These are phyloP conservation scores for Thryonomys swinderianus DNA, from an alignment of 2,113 vertebrate species.

Conservation along the genomic window DNA sequence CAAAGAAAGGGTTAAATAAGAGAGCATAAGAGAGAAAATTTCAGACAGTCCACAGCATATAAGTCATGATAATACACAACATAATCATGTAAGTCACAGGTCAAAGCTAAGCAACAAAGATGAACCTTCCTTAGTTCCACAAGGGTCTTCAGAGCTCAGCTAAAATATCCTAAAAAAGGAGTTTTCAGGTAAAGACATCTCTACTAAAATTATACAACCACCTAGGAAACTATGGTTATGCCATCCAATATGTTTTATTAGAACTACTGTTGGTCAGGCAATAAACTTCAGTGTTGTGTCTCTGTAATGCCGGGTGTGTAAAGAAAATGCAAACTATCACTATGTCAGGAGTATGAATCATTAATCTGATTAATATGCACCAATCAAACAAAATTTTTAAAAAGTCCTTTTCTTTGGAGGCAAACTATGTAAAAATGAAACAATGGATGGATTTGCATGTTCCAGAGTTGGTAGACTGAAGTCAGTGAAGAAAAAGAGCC, in stretches of 20 bases:
- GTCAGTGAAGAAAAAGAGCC: not conserved
- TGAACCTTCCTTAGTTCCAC: not conserved
- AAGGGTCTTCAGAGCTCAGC: conserved; percentile 19
- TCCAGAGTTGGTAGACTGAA: not conserved
- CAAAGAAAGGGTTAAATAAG: not conserved
- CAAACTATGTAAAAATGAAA: not conserved
- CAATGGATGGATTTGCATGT: not conserved
- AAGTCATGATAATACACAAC: no score
- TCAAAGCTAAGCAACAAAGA: not conserved
- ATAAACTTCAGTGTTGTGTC: not conserved
- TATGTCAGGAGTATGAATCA: not conserved
- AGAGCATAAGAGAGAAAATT: not conserved
- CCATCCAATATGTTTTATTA: not conserved
- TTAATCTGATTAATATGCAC: conserved; percentile 6
- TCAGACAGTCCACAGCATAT: not conserved
- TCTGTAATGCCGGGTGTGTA: not conserved
- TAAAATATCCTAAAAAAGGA: not conserved
- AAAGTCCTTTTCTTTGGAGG: not conserved
- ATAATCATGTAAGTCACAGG: not conserved
- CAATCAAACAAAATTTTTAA: not conserved
- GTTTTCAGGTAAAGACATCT: not conserved
- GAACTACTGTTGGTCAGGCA: not conserved
- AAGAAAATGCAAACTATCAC: not conserved
- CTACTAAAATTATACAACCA: not conserved
- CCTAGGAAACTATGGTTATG: not conserved